Evolutionary conservation across 2,888 invertebrate species (phyloP).

Genomic region (Diabrotica balteata): DNA sequence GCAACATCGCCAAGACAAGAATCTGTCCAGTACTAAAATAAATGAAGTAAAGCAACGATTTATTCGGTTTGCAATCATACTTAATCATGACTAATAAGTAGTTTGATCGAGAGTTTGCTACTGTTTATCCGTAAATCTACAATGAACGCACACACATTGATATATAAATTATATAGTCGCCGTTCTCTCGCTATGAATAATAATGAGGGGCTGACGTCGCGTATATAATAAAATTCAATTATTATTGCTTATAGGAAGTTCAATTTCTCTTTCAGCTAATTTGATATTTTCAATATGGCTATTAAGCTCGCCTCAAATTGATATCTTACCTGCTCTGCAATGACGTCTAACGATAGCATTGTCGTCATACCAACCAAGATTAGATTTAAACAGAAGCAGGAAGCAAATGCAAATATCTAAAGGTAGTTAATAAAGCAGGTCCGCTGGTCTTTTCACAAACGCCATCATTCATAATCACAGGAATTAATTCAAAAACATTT

Average conservation of each 20-base stretch:
- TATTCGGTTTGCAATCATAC: constrained; percentile 38
- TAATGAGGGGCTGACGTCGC: constrained; percentile 34
- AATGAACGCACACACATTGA: constrained; percentile 35
- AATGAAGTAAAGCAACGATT: constrained; percentile 28
- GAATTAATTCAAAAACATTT: too few relatives aligned
- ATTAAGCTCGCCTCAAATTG: constrained; percentile 9
- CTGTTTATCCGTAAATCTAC: constrained; percentile 39
- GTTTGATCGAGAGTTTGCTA: constrained; percentile 38
- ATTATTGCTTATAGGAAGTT: constrained; percentile 26
- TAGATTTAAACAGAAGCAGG: too few relatives aligned
- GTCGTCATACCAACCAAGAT: too few relatives aligned
- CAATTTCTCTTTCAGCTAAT: constrained; percentile 19
- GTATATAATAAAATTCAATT: constrained; percentile 37
- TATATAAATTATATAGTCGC: constrained; percentile 35
- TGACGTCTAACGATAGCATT: too few relatives aligned
- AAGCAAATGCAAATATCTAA: too few relatives aligned
- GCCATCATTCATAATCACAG: too few relatives aligned
- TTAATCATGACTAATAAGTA: constrained; percentile 41
- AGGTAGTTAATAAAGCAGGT: too few relatives aligned
- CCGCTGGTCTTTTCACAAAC: too few relatives aligned
- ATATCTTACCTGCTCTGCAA: constrained; percentile 9
- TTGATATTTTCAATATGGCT: constrained; percentile 20
- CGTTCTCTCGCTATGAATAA: constrained; percentile 33
- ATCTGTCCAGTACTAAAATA: constrained; percentile 19
- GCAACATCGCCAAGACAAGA: constrained; percentile 18